Evolutionary conservation across 2,797 vertebrate genomes (phyloP).

Genomic region (Microctenopoma lineatum): DNA sequence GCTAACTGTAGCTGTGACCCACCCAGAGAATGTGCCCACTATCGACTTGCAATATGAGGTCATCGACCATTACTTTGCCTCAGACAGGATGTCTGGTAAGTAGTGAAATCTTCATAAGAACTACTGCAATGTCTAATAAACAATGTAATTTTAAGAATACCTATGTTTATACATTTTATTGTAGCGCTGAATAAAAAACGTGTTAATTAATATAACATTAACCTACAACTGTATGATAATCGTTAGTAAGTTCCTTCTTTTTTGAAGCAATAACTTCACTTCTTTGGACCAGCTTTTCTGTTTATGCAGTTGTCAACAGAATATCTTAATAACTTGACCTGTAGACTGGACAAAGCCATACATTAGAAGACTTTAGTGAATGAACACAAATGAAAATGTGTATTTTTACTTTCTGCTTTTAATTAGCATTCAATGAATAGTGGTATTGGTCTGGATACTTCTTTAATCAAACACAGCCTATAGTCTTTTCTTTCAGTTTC

Average conservation of each 20-base stretch:
- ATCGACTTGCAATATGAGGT: constrained; percentile 98
- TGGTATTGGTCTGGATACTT: background rate
- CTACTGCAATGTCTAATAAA: too few species aligned
- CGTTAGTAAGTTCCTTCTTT: background rate
- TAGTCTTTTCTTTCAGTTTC: background rate
- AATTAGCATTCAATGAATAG: background rate
- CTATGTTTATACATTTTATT: too few species aligned
- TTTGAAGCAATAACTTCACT: background rate
- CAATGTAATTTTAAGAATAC: too few species aligned
- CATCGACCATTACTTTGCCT: constrained; percentile 96
- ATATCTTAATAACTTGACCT: background rate
- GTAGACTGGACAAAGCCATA: background rate
- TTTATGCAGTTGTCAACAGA: background rate
- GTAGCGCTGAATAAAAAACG: too few species aligned
- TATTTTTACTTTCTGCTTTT: background rate
- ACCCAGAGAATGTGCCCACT: constrained; percentile 92
- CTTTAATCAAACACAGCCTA: background rate
- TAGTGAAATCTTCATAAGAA: constrained; percentile 9
- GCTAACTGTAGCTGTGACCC: constrained; percentile 96
- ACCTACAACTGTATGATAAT: background rate
- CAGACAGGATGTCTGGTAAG: constrained; percentile 95
- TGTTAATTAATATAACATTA: background rate
- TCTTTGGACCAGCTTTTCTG: background rate
- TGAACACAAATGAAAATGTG: too few species aligned
- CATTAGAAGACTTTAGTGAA: background rate